These are phyloP conservation scores for Xiphias gladius DNA, from an alignment of 2,113 vertebrate species.

Conservation along the genomic window DNA sequence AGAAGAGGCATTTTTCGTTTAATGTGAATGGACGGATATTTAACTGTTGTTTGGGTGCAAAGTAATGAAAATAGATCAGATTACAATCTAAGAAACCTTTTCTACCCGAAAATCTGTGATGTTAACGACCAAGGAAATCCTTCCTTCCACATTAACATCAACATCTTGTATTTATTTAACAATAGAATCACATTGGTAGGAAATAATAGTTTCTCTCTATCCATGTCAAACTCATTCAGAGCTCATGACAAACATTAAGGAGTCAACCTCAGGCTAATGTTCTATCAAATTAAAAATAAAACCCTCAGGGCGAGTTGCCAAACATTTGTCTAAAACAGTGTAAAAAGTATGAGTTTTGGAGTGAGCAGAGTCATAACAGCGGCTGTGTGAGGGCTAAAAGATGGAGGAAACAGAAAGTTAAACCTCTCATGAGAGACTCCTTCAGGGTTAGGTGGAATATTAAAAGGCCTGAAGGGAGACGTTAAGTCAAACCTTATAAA, in stretches of 20 bases:
- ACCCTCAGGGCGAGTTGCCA: neutral
- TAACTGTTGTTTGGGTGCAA: slow-evolving; percentile 16
- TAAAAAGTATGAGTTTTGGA: slow-evolving; percentile 44
- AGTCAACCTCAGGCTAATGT: slow-evolving; percentile 23
- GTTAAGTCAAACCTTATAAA: slow-evolving; percentile 33
- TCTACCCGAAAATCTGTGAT: neutral
- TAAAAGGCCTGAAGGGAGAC: slow-evolving; percentile 43
- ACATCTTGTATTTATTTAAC: neutral
- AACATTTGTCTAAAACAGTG: slow-evolving; percentile 17
- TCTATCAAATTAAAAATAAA: slow-evolving; percentile 45
- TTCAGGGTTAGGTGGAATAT: slow-evolving; percentile 38
- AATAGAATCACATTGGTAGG: neutral
- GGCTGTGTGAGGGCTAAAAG: slow-evolving; percentile 27
- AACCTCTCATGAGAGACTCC: slow-evolving; percentile 48
- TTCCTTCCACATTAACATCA: slow-evolving; percentile 25
- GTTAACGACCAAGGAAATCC: neutral
- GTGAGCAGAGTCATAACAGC: slow-evolving; percentile 28
- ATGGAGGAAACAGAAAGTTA: slow-evolving; percentile 53
- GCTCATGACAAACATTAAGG: slow-evolving; percentile 13
- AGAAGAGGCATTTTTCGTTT: slow-evolving; percentile 14
- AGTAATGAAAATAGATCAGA: slow-evolving; percentile 19
- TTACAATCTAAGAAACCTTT: slow-evolving; percentile 11
- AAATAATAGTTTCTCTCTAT: neutral
- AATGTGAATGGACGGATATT: neutral
- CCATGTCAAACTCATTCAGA: neutral